Evolutionary conservation across 2,113 vertebrate species (phyloP).

Genomic region (Gadus chalcogrammus): DNA sequence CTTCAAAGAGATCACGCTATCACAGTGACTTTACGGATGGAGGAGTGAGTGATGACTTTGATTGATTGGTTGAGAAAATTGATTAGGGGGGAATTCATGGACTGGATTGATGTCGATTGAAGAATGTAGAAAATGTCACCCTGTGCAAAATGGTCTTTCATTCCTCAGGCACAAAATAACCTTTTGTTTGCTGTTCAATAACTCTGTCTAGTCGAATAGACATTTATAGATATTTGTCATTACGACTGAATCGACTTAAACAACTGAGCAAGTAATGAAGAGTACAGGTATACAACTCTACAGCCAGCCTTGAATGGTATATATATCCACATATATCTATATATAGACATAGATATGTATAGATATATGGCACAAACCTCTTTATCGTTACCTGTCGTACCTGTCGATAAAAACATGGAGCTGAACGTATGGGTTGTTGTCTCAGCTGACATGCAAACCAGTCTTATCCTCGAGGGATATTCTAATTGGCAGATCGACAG

Average conservation of each 20-base stretch:
- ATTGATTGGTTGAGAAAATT: background rate
- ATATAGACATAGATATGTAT: too few species aligned
- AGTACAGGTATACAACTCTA: too few species aligned
- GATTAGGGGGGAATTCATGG: background rate
- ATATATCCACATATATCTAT: too few species aligned
- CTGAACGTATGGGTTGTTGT: conserved; percentile 18
- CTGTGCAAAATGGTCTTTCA: too few species aligned
- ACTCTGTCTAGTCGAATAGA: too few species aligned
- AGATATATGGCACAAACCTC: too few species aligned
- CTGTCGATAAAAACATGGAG: conserved; percentile 24
- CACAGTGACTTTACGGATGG: conserved; percentile 3
- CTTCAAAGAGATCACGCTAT: background rate
- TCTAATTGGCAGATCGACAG: background rate
- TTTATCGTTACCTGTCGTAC: background rate
- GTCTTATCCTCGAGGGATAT: background rate
- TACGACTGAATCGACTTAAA: background rate
- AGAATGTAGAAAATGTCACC: background rate
- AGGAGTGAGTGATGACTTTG: background rate
- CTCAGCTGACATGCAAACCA: conserved; percentile 49
- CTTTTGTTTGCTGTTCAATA: too few species aligned
- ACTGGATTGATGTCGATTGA: conserved; percentile 1
- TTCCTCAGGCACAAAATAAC: too few species aligned
- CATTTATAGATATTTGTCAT: background rate
- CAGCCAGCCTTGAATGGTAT: too few species aligned
- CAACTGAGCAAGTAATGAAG: too few species aligned